Conservation (phyloP, 1,140 invertebrate genomes). For the Drosophila parabipectinata region DNA sequence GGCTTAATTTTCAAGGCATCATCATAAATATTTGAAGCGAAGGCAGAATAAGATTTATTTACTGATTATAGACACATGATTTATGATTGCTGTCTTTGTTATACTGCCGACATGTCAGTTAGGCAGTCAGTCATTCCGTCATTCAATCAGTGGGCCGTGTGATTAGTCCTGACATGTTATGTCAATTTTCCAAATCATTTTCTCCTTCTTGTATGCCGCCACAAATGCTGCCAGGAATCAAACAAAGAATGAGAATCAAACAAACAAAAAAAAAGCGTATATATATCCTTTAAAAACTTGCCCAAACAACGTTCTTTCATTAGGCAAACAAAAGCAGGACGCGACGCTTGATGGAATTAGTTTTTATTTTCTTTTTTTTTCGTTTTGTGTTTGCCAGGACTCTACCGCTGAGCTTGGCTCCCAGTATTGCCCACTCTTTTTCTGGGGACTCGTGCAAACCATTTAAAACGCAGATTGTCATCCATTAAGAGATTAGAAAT, state of each 20-base stretch:
- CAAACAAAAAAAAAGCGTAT: constrained; percentile 10
- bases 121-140: constrained; percentile 24
- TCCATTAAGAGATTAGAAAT: constrained; percentile 82
- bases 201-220: constrained; percentile 29
- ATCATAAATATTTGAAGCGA: constrained; percentile 71
- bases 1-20: constrained; percentile 45
- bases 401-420: constrained; percentile 1
- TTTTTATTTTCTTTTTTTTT: constrained; percentile 65
- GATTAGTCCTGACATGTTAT: constrained; percentile 76
- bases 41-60: constrained; percentile 72
- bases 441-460: constrained; percentile 61
- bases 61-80: constrained; percentile 68
- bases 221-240: constrained; percentile 38
- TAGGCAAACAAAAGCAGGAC: constrained; percentile 73
- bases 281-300: constrained; percentile 72
- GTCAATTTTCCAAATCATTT: constrained; percentile 80
- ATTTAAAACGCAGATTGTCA: constrained; percentile 82
- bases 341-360: constrained; percentile 75
- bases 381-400: constrained; percentile 8
- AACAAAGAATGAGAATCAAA: constrained; percentile 47
- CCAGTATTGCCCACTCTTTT: constrained; percentile 36
- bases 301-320: constrained; percentile 79
- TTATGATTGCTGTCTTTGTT: constrained; percentile 55
- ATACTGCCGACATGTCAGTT: constrained; percentile 25
- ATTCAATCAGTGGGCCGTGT: constrained; percentile 65